A percentile compares a stretch with the other conserved stretches of the same genome.
Conservation (phyloP, 2,888 invertebrate species). For the Falcaria lacertinaria region DNA sequence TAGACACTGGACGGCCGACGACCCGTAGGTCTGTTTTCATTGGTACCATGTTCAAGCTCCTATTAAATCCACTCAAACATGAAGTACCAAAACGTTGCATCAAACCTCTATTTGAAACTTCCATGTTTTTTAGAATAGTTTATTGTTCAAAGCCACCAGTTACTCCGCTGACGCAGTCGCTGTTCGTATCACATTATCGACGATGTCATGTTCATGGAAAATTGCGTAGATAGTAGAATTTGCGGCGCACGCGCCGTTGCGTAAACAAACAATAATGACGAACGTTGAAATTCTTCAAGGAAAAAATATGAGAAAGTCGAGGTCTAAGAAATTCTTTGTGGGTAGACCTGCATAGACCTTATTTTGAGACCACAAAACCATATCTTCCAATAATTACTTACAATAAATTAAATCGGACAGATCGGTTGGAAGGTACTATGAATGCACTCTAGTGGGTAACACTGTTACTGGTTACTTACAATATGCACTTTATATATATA, state of each 20-base stretch:
- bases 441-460: too few species aligned
- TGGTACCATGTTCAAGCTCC: too few species aligned
- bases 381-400: neutral
- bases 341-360: neutral
- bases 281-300: conserved; percentile 7
- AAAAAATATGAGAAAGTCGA: neutral
- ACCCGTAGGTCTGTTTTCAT: too few species aligned
- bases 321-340: neutral
- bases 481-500: too few species aligned
- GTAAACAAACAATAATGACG: conserved; percentile 8
- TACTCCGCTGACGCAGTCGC: neutral
- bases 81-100: too few species aligned
- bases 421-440: too few species aligned
- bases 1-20: too few species aligned
- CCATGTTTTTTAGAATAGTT: neutral
- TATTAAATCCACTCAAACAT: too few species aligned
- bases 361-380: neutral
- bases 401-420: too few species aligned
- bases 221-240: conserved; percentile 21
- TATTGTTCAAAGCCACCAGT: neutral
- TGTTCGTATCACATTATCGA: neutral
- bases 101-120: too few species aligned
- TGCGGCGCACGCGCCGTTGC: conserved; percentile 23
- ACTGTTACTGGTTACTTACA: too few species aligned
- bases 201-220: conserved; percentile 18